Evolutionary conservation across 2,888 invertebrate genomes (phyloP), one percentile per base, ranked within the genome.

Genomic region (Entomobrya multifasciata): DNA sequence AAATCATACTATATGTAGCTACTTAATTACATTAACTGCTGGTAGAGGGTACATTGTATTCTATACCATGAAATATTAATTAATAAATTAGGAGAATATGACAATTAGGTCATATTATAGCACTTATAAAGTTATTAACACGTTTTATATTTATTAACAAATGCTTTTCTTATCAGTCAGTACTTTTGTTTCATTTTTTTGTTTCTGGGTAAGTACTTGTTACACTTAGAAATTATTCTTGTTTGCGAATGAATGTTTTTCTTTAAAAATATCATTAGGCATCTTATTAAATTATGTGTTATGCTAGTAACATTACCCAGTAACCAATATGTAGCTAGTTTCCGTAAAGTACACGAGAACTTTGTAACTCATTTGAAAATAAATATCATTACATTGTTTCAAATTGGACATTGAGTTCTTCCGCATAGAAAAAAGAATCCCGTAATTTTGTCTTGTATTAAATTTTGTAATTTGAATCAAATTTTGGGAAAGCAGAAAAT

Each of bases 131-230:
- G 25, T 72, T n/a, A 27, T 4, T 49, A 72, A 27, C 36, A 76
- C 22, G 11, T 67, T 20, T 30, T 27, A 17, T 67, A 20, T 62
- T 27, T 41, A 55, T 55, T 57, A 82, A 74, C 17, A 77, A 57
- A 70, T 55, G 41, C 41, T 74, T 78, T 78, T 78, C 70, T 85
- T 85, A 72, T 79, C 85, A 85, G 85, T 85, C 85, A 85, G 85
- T 79, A 84, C 78, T 78, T 85, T 85, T 84, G 77, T 83, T 83
- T 83, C 83, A 36, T 67, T 84, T 67, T 67, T 84, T 84, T 77
- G 84, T 85, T 85, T 78, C 78, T 85, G 79, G 78, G 72, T 47
- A 77, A 77, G 84, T 67, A 77, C 77, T 65, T 83, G 5, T 30
- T 62, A 36, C 36, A 36, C 62, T 62, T 67, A 67, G 17, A 36